phyloP scores from a whole-genome alignment of 2,888 invertebrate species.

The Eretmocerus hayati region DNA sequence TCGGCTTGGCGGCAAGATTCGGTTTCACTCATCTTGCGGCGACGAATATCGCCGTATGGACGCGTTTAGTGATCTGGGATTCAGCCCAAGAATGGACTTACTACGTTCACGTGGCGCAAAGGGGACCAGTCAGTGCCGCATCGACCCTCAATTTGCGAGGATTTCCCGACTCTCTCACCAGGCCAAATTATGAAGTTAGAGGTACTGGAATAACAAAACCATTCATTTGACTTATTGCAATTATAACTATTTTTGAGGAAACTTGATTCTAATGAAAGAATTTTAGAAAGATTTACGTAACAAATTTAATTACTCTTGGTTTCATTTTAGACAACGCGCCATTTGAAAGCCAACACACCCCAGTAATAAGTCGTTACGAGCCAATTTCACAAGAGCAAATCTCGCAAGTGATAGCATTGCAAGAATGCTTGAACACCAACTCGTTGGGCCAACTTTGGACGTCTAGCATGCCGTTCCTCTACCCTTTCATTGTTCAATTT shows the following conservation, averaged over 20 bases:
- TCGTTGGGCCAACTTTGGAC: conserved; percentile 52
- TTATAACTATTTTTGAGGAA: no score
- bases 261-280: no score
- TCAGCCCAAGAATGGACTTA: conserved; percentile 51
- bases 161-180: conserved; percentile 44
- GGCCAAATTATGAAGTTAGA: conserved; percentile 37
- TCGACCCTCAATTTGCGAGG: conserved; percentile 46
- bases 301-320: background rate
- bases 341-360: conserved; percentile 1
- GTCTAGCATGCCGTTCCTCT: conserved; percentile 51
- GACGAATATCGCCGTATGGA: conserved; percentile 52
- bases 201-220: conserved; percentile 26
- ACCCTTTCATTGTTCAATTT: conserved; percentile 53
- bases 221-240: no score
- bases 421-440: conserved; percentile 51
- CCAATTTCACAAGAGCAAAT: conserved; percentile 49
- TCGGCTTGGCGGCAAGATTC: conserved; percentile 49
- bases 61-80: conserved; percentile 51
- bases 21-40: conserved; percentile 53
- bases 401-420: conserved; percentile 48
- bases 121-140: conserved; percentile 34
- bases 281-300: no score
- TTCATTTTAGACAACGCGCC: conserved; percentile 16
- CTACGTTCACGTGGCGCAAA: conserved; percentile 47
- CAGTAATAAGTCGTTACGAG: conserved; percentile 36